A percentile compares a stretch with the other conserved stretches of the same genome.
phyloP scores from a whole-genome alignment of 2,797 vertebrate species.

The Cheirogaleus major region DNA sequence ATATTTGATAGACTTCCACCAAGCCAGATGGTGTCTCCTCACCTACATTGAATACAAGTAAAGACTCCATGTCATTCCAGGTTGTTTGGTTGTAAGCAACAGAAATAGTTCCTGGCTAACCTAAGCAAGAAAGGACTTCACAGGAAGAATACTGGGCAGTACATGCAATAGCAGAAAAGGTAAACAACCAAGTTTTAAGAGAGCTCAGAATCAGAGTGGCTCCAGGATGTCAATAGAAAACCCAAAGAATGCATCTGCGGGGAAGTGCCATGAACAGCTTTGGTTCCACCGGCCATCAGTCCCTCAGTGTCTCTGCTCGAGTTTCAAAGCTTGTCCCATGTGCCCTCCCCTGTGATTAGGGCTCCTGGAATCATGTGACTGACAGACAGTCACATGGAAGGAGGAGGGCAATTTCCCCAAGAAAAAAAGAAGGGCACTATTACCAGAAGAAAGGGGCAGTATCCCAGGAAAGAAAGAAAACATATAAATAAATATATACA shows the following conservation, averaged over 20 bases:
- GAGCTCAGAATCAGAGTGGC: background rate
- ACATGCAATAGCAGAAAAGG: background rate
- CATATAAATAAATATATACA: background rate
- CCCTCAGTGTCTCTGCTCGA: background rate
- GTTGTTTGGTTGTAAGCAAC: background rate
- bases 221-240: background rate
- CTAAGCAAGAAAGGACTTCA: background rate
- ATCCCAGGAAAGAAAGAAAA: background rate
- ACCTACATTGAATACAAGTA: background rate
- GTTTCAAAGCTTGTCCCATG: background rate
- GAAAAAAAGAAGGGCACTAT: background rate
- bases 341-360: background rate
- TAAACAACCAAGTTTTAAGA: background rate
- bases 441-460: background rate
- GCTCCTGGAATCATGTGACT: background rate
- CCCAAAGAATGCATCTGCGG: background rate
- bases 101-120: background rate
- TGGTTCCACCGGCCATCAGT: background rate
- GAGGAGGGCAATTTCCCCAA: background rate
- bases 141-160: background rate
- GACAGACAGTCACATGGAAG: background rate
- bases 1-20: background rate
- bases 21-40: background rate
- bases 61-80: background rate
- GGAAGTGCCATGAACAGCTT: background rate